A percentile compares a stretch with the other conserved stretches of the same genome.
Evolutionary conservation across 2,888 invertebrate species (phyloP).

Genomic region (Pristionchus mayeri): DNA sequence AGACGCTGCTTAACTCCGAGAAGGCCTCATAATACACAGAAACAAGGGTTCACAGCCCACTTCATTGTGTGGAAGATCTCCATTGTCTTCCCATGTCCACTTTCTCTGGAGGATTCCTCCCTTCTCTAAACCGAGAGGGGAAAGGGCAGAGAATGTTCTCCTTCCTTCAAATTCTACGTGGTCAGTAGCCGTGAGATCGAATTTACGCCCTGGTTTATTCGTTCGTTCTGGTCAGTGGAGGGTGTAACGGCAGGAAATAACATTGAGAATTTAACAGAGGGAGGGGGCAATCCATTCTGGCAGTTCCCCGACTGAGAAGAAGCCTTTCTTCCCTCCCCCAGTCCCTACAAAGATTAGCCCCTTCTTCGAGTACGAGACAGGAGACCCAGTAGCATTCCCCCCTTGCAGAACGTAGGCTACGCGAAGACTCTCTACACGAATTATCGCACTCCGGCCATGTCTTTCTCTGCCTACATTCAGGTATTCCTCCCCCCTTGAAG

Average conservation of each 20-base stretch:
- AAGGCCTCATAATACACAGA: too few relatives aligned
- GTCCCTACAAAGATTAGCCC: background rate
- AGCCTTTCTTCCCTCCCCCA: background rate
- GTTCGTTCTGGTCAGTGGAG: conserved; percentile 22
- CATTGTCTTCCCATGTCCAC: background rate
- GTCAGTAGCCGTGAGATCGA: conserved; percentile 36
- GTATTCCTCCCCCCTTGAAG: background rate
- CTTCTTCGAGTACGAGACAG: background rate
- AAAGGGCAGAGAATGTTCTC: conserved; percentile 12
- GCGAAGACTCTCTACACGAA: conserved; percentile 9
- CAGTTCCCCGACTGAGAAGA: too few relatives aligned
- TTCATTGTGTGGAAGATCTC: background rate
- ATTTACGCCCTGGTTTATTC: conserved; percentile 41
- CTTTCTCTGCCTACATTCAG: conserved; percentile 30
- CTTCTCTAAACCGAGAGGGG: background rate
- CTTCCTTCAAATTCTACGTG: background rate
- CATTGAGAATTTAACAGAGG: conserved; percentile 8
- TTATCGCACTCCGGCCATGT: conserved; percentile 15
- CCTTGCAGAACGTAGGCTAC: conserved; percentile 13
- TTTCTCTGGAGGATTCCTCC: background rate
- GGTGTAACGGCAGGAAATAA: conserved; percentile 35
- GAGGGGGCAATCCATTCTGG: conserved; percentile 6
- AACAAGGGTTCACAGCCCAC: too few relatives aligned
- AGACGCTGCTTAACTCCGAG: too few relatives aligned
- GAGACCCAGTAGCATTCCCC: background rate